Base-by-base conservation (phyloP, 2,888 invertebrate genomes). In the Melanophora roralis region DNA sequence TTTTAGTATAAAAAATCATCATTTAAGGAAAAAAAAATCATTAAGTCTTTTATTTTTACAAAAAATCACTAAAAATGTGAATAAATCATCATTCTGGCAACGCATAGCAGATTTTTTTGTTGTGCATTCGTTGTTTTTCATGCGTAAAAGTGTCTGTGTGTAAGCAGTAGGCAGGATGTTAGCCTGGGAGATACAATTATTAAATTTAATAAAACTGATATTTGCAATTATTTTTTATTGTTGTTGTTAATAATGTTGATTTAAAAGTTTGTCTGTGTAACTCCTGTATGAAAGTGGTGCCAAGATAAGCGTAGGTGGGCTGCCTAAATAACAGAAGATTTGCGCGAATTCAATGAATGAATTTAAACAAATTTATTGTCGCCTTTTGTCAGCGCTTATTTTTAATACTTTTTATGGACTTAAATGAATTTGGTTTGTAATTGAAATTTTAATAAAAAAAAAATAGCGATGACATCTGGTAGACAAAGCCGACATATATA, bases 401-500 rank as follows among this genome's bases (percentile, higher is more conserved):
- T 40, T 7, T 27, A 62, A n/a, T 55, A 62, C 32, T 38, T 47
- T 51, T 72, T 27, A 55, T 47, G 23, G 16, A 47, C 40, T 62
- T 55, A 76, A 62, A 80, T 76, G 68, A 80, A 73, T 80, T 76
- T 67, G 59, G 57, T 68, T 45, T 68, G 68, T 73, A 80, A 80
- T 80, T 80, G 80, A 80, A 80, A 68, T 80, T 64, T 73, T 71
- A 80, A 80, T 80, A 80, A 80, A 80, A 76, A 76, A 76, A 72
- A 64, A 72, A n/a, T n/a, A 76, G 80, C 80, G 80, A 64, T 80
- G 80, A 80, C 80, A 73, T 73, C 68, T 76, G 80, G 72, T 64
- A 80, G 80, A 73, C 80, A 80, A 69, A 72, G 68, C 64, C 64
- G 38, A 16, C 40, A 57, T 21, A 49, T 59, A 62, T 59, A 62